A percentile compares a stretch with the other conserved stretches of the same genome.
Conservation (phyloP, 2,113 vertebrate genomes). For the Halcyon malimbica region DNA sequence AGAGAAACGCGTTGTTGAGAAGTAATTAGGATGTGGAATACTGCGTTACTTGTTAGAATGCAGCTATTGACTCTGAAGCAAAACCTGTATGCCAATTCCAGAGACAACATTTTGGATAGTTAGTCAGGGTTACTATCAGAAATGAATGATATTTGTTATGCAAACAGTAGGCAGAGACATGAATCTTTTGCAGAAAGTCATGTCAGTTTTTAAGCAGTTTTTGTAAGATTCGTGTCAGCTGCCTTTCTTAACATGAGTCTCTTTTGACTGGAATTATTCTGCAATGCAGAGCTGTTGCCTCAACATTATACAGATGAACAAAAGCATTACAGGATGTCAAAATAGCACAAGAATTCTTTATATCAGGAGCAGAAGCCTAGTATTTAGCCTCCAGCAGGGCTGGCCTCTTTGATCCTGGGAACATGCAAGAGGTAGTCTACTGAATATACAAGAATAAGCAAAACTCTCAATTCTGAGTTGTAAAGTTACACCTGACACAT, state of each 20-base stretch:
- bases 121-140: slow-evolving; percentile 9
- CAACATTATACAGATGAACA: slow-evolving; percentile 33
- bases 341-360: slow-evolving; percentile 31
- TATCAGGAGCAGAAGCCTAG: slow-evolving; percentile 24
- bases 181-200: slow-evolving; percentile 22
- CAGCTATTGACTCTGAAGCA: background rate
- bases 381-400: slow-evolving; percentile 56
- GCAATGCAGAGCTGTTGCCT: slow-evolving; percentile 29
- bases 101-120: background rate
- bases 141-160: slow-evolving; percentile 32
- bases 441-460: background rate
- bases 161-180: slow-evolving; percentile 8
- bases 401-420: slow-evolving; percentile 36
- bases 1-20: background rate
- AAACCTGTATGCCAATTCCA: background rate
- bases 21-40: slow-evolving; percentile 33
- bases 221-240: slow-evolving; percentile 15
- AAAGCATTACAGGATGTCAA: slow-evolving; percentile 54
- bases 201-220: slow-evolving; percentile 42
- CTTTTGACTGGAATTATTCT: slow-evolving; percentile 40
- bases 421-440: slow-evolving; percentile 1
- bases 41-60: background rate
- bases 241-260: slow-evolving; percentile 30
- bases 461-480: slow-evolving; percentile 29
- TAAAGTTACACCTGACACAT: slow-evolving; percentile 10